phyloP scores from a whole-genome alignment of 2,888 invertebrate genomes.

The Hartigia nigra region DNA sequence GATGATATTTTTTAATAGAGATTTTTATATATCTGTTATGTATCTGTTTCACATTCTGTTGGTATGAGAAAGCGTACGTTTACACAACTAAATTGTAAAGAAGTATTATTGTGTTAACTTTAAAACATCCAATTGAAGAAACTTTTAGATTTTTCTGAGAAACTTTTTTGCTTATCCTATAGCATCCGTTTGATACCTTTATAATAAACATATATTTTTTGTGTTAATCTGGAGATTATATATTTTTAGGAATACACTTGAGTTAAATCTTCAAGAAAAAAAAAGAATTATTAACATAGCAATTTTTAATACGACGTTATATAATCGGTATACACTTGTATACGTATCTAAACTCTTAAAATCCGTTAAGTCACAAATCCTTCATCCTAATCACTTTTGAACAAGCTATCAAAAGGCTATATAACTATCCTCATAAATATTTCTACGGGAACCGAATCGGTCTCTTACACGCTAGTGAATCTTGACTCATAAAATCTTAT shows the following conservation, averaged over 20 bases:
- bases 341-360: not conserved
- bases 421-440: slow-evolving; percentile 18
- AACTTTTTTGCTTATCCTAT: no score
- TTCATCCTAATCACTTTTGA: slow-evolving; percentile 14
- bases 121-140: not conserved
- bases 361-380: not conserved
- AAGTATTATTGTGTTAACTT: not conserved
- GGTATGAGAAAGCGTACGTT: not conserved
- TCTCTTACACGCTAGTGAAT: slow-evolving; percentile 10
- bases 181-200: no score
- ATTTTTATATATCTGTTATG: not conserved
- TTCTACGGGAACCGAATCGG: slow-evolving; percentile 8
- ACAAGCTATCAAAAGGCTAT: slow-evolving; percentile 17
- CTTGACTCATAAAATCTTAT: not conserved
- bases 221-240: not conserved
- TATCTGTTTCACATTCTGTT: not conserved
- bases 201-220: not conserved
- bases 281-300: not conserved
- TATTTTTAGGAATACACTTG: not conserved
- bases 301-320: not conserved
- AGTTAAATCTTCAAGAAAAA: not conserved
- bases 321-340: not conserved
- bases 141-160: no score
- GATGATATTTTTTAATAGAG: not conserved
- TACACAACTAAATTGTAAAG: not conserved